These are phyloP conservation scores for Leptatherina wallacei DNA, from an alignment of 2,797 vertebrate genomes.

Conservation along the genomic window DNA sequence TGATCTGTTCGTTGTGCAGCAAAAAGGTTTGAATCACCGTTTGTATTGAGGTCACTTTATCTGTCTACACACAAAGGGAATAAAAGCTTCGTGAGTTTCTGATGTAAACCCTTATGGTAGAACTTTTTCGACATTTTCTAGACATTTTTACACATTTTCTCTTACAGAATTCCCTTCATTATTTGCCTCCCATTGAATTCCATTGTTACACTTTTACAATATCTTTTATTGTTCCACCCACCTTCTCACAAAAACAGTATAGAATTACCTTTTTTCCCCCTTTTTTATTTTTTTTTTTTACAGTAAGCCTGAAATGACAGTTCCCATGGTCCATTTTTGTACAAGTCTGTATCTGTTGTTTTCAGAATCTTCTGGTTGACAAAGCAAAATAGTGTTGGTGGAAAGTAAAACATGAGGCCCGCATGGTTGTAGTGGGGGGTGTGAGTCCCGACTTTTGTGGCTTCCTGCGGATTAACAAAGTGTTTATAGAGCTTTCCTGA, in stretches of 20 bases:
- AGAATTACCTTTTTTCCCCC: conserved; percentile 45
- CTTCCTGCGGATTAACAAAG: conserved; percentile 79
- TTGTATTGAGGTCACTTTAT: conserved; percentile 26
- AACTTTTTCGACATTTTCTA: neutral
- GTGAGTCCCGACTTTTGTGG: conserved; percentile 65
- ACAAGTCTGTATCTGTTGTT: conserved; percentile 50
- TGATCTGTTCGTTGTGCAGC: conserved; percentile 33
- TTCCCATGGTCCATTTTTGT: conserved; percentile 67
- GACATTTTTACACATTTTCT: neutral
- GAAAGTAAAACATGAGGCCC: conserved; percentile 31
- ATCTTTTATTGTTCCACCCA: conserved; percentile 37
- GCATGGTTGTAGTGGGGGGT: conserved; percentile 14
- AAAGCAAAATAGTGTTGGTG: conserved; percentile 27
- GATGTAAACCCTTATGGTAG: neutral
- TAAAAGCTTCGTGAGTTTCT: neutral
- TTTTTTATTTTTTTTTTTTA: conserved; percentile 69
- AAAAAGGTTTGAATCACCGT: conserved; percentile 23
- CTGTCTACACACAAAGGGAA: conserved; percentile 22
- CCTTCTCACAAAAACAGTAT: conserved; percentile 52
- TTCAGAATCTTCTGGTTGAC: conserved; percentile 45
- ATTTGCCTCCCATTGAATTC: neutral
- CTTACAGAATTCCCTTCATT: neutral
- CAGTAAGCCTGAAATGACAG: conserved; percentile 39
- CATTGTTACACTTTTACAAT: conserved; percentile 32
- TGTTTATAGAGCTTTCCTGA: conserved; percentile 77